A percentile compares a stretch with the other conserved stretches of the same genome.
phyloP scores from a whole-genome alignment of 2,113 vertebrate species.

The Lepisosteus oculatus region DNA sequence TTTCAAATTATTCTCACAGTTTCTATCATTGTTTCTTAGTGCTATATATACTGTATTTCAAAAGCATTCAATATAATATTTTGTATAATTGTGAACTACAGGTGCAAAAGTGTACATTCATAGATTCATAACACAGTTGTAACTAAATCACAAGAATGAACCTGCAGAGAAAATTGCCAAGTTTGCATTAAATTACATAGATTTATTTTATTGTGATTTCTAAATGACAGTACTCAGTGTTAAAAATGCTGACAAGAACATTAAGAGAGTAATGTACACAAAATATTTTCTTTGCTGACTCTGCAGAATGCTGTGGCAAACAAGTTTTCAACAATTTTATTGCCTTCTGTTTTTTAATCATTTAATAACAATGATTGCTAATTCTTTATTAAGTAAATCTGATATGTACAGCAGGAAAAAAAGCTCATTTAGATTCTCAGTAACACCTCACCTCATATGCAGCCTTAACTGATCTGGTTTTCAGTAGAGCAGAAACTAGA shows the following conservation, averaged over 20 bases:
- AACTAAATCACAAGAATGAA: background rate
- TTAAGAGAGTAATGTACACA: background rate
- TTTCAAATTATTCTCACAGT: no score
- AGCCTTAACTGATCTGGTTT: no score
- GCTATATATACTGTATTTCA: no score
- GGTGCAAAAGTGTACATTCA: no score
- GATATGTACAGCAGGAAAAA: no score
- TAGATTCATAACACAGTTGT: background rate
- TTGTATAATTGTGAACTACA: no score
- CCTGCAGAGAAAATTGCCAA: background rate
- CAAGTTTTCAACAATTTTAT: background rate
- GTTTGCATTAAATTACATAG: constrained; percentile 2
- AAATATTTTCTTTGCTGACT: background rate
- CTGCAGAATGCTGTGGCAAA: background rate
- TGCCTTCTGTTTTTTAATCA: background rate
- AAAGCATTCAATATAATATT: no score
- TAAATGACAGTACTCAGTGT: background rate
- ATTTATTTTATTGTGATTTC: constrained; percentile 2
- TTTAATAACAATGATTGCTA: background rate
- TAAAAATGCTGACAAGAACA: constrained; percentile 6
- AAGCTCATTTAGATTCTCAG: no score
- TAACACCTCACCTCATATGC: no score
- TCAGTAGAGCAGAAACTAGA: no score
- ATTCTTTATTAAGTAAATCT: no score
- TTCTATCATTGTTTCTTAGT: no score